Base-by-base conservation (phyloP, 2,888 invertebrate species). In the Troglohyphantes excavatus region DNA sequence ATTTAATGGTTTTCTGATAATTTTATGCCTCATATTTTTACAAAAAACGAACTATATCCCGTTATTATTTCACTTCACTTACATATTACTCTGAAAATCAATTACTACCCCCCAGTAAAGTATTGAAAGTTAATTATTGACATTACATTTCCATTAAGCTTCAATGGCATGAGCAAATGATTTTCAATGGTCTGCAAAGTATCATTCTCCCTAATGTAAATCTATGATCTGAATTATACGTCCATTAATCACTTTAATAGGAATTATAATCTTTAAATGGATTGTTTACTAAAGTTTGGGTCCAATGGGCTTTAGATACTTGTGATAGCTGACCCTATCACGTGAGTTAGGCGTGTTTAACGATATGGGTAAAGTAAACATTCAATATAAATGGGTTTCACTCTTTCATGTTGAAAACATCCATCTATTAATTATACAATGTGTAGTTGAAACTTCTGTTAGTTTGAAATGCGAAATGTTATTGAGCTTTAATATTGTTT, bases 211-310 rank as follows among this genome's bases (percentile, higher is more conserved):
- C 53, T 68, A 79, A 79, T 67, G 79, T 79, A 53, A 79, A 67
- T 79, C 53, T 68, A 81, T 68, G 68, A 81, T 68, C 53, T 81
- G 26, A 67, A 67, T 81, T 68, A 67, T 67, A 26, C 19, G 21
- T 81, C 81, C 68, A 81, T 81, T 81, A 68, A 68, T 68, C 67
- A 68, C 67, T 27, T 46, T 81, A 68, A 81, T 68, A 53, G 46
- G 81, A 68, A 59, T 23, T 67, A 21, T 81, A 81, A 81, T 81
- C 81, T 81, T 81, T 81, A 81, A 81, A 81, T 81, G 68, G 81
- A 68, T 65, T 78, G 63, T 78, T 78, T 78, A 63, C 78, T n/a
- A 39, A 43, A 61, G 23, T 63, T 39, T 33, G 6, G 26, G 39
- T 68, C 65, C 39, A 78, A 65, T 23, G 23, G 78, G 33, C 33